Base-by-base conservation (phyloP, 2,888 invertebrate genomes). In the Melieria crassipennis region DNA sequence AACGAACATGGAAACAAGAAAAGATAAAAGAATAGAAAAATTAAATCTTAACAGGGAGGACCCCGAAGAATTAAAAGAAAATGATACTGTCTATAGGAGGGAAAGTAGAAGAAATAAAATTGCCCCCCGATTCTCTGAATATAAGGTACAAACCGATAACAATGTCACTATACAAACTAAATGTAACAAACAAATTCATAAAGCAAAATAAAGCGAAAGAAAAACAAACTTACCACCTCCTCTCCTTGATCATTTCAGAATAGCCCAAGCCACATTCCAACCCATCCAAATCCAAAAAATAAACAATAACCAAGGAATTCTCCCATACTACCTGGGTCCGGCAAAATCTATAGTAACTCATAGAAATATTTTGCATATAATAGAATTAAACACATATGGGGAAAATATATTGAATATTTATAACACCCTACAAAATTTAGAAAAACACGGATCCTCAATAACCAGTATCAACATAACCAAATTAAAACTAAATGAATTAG, bases 101-200 rank as follows among this genome's bases (percentile, higher is more conserved):
- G 75, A 75, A 62, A 69, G 71, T 61, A 76, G 68, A 61, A 64
- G 74, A 70, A 75, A 76, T 65, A 73, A 76, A 16, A 30, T 70
- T 13, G 73, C 72, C 9, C 73, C 73, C 7, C 71, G 69, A 69
- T 75, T 75, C 65, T 65, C 70, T 7, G 69, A 72, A 48, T 73
- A 77, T 46, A 63, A 30, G 61, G 67, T 74, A 66, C 48, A 52
- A 69, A 56, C 7, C 50, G 50, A 50, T 50, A 50, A 50, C 7
- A 50, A 50, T 50, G 11, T 50, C 7, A 11, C 50, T 2, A 10
- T 50, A 10, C 9, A 10, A 50, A 50, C 50, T 10, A 30, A 58
- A 46, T 11, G 9, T 48, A 50, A 64, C 30, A 9, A 64, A 64
- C 16, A 64, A 48, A 64, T 64, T 13, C 48, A 64, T 30, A 48